Percentiles rank a stretch among this genome's conserved stretches.
Conservation (phyloP, 2,113 vertebrate genomes). For the Stictonetta naevosa region DNA sequence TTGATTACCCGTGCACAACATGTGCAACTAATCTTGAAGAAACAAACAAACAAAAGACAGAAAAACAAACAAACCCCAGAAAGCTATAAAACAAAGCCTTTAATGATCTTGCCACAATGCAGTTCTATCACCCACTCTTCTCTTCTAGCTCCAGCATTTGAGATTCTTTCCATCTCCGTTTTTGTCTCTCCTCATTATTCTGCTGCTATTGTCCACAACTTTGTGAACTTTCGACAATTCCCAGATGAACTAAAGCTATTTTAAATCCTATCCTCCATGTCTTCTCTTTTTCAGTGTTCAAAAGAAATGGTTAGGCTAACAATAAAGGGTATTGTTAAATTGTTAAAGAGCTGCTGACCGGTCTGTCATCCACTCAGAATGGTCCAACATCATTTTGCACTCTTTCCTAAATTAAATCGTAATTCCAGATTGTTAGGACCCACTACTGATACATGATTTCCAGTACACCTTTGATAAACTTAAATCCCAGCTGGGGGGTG, state of each 20-base stretch:
- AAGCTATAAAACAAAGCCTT: not conserved
- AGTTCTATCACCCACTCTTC: not conserved
- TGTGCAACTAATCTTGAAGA: not conserved
- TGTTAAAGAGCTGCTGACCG: not conserved
- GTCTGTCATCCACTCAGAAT: not conserved
- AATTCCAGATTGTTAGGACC: not conserved
- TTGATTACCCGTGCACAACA: not conserved
- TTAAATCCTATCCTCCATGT: not conserved
- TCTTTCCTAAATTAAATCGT: not conserved
- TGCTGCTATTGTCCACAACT: not conserved
- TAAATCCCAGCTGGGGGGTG: not conserved
- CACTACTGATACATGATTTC: not conserved
- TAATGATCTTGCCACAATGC: not conserved
- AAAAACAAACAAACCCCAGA: accelerated
- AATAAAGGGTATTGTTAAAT: not conserved
- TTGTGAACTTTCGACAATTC: not conserved
- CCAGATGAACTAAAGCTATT: not conserved
- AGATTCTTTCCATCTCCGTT: not conserved
- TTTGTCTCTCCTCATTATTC: not conserved
- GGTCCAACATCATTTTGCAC: not conserved
- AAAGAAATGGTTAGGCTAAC: not conserved
- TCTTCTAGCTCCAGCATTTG: not conserved
- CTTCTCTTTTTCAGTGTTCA: not conserved
- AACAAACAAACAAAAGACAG: not conserved
- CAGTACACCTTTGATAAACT: not conserved